Conservation (phyloP, 2,888 invertebrate species). For the Diplazon laetatorius region DNA sequence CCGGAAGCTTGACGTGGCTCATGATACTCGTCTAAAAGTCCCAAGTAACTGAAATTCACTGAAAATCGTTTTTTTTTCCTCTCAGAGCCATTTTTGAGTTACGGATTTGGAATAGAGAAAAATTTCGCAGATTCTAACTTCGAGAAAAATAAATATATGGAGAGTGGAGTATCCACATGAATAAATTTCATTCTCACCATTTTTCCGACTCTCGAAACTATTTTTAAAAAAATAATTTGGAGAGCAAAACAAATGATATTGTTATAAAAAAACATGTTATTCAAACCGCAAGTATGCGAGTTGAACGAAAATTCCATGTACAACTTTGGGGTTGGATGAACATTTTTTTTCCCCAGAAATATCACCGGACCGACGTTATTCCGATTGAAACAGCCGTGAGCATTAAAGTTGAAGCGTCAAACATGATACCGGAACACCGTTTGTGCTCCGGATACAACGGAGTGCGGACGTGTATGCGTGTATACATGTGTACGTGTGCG, state of each 20-base stretch:
- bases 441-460: background rate
- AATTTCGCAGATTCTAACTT: no score
- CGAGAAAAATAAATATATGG: no score
- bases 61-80: no score
- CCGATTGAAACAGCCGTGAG: background rate
- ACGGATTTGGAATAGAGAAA: no score
- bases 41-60: background rate
- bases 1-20: background rate
- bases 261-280: background rate
- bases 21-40: background rate
- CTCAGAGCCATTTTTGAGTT: no score
- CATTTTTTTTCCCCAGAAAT: conserved; percentile 13
- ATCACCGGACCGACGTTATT: conserved; percentile 12
- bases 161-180: background rate
- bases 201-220: no score
- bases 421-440: no score
- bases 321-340: conserved; percentile 28
- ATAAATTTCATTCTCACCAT: no score
- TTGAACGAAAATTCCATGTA: conserved; percentile 8
- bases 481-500: background rate
- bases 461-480: background rate
- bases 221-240: conserved; percentile 24
- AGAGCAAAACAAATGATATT: background rate
- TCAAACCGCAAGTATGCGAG: conserved; percentile 1
- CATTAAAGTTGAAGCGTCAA: conserved; percentile 1